Conservation (phyloP, 2,797 vertebrate species). For the Melanogrammus aeglefinus region DNA sequence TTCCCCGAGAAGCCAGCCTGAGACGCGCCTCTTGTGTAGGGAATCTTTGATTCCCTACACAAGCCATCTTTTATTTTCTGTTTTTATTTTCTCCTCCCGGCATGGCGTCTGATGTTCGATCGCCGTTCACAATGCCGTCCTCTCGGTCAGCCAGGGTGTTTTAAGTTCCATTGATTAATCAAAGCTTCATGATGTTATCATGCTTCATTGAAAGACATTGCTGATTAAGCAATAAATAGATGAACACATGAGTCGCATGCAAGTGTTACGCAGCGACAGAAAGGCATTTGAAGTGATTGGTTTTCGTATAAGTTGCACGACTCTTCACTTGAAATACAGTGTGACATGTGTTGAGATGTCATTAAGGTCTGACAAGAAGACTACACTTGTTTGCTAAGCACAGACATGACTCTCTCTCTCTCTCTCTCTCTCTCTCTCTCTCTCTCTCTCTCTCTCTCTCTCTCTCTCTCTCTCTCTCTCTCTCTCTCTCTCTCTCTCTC, state of each 20-base stretch:
- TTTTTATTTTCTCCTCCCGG: too few species aligned
- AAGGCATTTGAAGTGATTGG: not conserved
- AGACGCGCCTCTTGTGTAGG: not conserved
- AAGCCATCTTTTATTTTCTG: not conserved
- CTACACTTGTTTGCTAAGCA: not conserved
- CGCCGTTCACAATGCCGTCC: too few species aligned
- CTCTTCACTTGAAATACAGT: not conserved
- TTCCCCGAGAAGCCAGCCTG: constrained; percentile 2
- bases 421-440: constrained; percentile 7
- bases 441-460: constrained; percentile 7
- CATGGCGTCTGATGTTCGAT: too few species aligned
- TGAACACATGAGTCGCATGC: too few species aligned
- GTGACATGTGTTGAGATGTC: not conserved
- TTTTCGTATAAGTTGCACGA: not conserved
- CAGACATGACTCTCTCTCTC: not conserved
- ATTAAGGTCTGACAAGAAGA: not conserved
- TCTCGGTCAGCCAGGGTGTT: too few species aligned
- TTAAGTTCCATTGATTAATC: too few species aligned
- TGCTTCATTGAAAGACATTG: too few species aligned
- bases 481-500: too few species aligned
- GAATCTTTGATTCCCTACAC: constrained; percentile 37
- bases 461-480: not conserved
- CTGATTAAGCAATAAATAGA: too few species aligned
- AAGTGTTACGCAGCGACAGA: too few species aligned
- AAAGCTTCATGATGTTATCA: too few species aligned